These are phyloP conservation scores for Reticulitermes speratus DNA, from an alignment of 1,140 invertebrate species.

Conservation along the genomic window DNA sequence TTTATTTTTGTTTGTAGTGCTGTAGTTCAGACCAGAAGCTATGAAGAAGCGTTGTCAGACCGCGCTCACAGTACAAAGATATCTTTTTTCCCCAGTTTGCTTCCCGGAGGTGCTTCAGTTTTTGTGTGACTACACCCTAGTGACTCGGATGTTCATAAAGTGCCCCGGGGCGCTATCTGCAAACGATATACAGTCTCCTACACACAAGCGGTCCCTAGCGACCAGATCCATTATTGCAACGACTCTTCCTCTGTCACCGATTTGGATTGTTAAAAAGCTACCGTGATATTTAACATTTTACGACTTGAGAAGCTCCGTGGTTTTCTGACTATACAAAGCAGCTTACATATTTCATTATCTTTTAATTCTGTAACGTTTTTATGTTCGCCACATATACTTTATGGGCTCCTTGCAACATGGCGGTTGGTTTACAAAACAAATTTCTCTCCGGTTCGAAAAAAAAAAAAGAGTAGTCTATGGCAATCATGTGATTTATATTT, in stretches of 20 bases:
- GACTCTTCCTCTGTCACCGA: neutral
- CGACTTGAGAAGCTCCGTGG: neutral
- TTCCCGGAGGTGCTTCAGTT: neutral
- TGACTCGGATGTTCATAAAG: neutral
- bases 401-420: too few species aligned
- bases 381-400: neutral
- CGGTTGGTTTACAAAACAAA: too few species aligned
- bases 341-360: neutral
- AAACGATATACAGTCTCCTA: neutral
- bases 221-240: neutral
- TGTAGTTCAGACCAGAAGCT: neutral
- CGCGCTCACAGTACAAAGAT: neutral
- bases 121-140: neutral
- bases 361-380: neutral
- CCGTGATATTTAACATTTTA: neutral
- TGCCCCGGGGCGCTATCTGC: neutral
- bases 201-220: neutral
- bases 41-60: neutral
- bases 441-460: too few species aligned
- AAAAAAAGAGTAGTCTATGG: too few species aligned
- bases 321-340: neutral
- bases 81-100: neutral
- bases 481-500: too few species aligned
- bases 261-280: slow-evolving; percentile 1
- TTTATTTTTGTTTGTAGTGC: too few species aligned